Conservation (phyloP, 2,113 vertebrate species). For the Sclerurus mexicanus region DNA sequence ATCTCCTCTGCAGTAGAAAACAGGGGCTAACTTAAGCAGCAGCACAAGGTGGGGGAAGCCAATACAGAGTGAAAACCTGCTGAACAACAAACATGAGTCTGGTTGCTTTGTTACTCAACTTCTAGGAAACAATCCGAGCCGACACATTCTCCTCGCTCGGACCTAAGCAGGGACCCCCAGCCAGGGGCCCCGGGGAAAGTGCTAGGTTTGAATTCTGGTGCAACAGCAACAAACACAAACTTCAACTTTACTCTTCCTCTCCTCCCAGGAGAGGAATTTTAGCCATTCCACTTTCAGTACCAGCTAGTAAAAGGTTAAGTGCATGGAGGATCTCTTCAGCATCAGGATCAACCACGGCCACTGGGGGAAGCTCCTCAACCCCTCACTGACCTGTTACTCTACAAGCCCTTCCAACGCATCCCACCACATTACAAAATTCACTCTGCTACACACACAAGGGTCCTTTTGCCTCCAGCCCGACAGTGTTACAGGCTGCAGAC, state of each 20-base stretch:
- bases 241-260: not conserved
- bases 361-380: not conserved
- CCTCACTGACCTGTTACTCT: not conserved
- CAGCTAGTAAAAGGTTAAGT: not conserved
- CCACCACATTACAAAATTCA: not conserved
- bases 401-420: not conserved
- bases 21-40: not conserved
- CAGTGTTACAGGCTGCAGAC: not conserved
- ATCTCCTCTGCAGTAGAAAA: constrained; percentile 12
- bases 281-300: constrained; percentile 16
- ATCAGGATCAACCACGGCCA: not conserved
- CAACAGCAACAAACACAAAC: constrained; percentile 30
- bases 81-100: not conserved
- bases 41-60: not conserved
- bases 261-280: constrained; percentile 27
- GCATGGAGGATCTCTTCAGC: not conserved
- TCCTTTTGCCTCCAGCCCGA: not conserved
- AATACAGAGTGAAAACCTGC: not conserved
- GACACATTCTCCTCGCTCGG: not conserved
- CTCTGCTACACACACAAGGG: not conserved
- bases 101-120: not conserved
- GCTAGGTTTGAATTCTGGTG: constrained; percentile 37
- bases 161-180: not conserved
- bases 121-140: constrained; percentile 27
- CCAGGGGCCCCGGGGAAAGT: constrained; percentile 24